These are phyloP conservation scores for Rugalucina vietnamica DNA, from an alignment of 2,888 invertebrate genomes.

Conservation along the genomic window DNA sequence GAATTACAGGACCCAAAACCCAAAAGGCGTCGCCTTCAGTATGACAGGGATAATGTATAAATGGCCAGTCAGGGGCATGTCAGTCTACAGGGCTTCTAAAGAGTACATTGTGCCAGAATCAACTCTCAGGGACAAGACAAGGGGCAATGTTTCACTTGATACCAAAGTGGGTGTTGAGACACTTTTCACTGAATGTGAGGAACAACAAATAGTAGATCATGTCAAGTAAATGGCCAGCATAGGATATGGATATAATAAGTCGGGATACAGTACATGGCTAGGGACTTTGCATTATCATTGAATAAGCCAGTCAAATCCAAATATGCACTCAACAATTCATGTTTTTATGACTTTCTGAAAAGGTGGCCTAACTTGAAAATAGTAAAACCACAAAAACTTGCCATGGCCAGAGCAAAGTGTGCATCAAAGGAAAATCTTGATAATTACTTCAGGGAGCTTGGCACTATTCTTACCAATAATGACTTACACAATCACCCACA, in stretches of 20 bases:
- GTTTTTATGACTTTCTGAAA: constrained; percentile 44
- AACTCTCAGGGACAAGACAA: constrained; percentile 31
- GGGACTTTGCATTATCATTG: constrained; percentile 32
- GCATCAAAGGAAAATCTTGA: constrained; percentile 25
- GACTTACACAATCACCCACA: constrained; percentile 24
- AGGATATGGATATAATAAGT: constrained; percentile 41
- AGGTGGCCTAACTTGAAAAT: constrained; percentile 41
- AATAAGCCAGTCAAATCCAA: constrained; percentile 22
- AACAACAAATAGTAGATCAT: constrained; percentile 27
- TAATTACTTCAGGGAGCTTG: constrained; percentile 43
- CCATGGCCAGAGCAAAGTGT: constrained; percentile 33
- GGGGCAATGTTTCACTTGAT: constrained; percentile 31
- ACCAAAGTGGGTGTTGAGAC: neutral
- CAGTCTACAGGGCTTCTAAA: constrained; percentile 31
- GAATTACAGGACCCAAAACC: too few relatives aligned
- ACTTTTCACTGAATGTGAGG: constrained; percentile 18
- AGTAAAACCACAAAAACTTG: constrained; percentile 34
- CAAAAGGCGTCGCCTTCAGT: too few relatives aligned
- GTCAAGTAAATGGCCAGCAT: constrained; percentile 43
- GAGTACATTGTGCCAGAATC: constrained; percentile 36
- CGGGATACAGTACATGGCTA: constrained; percentile 32
- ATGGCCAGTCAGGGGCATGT: constrained; percentile 36
- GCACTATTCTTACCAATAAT: constrained; percentile 7
- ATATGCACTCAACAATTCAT: constrained; percentile 25
- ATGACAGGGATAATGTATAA: too few relatives aligned